Evolutionary conservation across 2,888 invertebrate species (phyloP).

Genomic region (Lasioglossum villosulum): DNA sequence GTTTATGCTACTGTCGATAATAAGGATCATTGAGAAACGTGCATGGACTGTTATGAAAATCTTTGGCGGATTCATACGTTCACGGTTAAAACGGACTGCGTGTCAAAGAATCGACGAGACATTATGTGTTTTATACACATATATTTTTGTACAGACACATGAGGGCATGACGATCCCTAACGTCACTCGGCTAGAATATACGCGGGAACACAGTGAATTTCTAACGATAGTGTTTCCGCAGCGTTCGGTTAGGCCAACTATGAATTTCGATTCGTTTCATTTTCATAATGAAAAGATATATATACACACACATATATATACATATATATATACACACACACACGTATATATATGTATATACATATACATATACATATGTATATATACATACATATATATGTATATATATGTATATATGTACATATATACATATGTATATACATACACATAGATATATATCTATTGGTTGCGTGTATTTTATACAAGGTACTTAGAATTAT

Average conservation of each 20-base stretch:
- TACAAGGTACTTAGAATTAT: conserved; percentile 56
- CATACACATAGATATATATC: conserved; percentile 14
- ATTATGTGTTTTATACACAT: conserved; percentile 61
- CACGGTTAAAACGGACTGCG: conserved; percentile 80
- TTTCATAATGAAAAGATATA: conserved; percentile 32
- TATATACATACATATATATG: not conserved
- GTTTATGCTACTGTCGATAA: not conserved
- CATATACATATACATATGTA: not conserved
- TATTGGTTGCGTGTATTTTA: conserved; percentile 49
- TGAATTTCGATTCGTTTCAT: conserved; percentile 44
- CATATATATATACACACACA: not conserved
- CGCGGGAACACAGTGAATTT: conserved; percentile 59
- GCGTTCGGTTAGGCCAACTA: conserved; percentile 7
- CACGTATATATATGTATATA: not conserved
- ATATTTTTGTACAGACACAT: conserved; percentile 71
- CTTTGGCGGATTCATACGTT: conserved; percentile 3
- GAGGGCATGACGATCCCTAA: conserved; percentile 35
- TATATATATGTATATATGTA: not conserved
- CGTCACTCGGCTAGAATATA: conserved; percentile 38
- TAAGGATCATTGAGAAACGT: not conserved
- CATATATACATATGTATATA: not conserved
- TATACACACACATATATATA: not conserved
- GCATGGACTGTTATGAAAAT: not conserved
- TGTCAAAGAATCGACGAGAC: conserved; percentile 64
- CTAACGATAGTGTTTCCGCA: conserved; percentile 60